Evolutionary conservation across 2,113 vertebrate species (phyloP).

Genomic region (Seriola quinqueradiata): DNA sequence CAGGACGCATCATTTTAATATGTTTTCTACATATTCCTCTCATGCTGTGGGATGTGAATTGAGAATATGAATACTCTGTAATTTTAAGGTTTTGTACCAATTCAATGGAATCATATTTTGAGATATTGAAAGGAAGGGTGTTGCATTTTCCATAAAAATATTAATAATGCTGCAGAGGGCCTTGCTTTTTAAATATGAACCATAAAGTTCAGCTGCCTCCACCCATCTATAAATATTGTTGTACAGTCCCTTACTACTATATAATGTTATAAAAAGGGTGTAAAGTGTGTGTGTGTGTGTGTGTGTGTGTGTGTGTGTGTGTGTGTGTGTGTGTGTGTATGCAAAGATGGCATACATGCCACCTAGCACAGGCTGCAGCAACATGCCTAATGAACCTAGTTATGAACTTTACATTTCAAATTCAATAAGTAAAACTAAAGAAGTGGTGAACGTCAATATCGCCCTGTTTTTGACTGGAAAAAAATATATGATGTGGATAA

Average conservation of each 20-base stretch:
- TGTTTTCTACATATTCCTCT: neutral
- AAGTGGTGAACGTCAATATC: neutral
- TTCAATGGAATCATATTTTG: neutral
- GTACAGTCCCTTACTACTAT: neutral
- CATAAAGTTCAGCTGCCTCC: neutral
- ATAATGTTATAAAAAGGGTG: neutral
- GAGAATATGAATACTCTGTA: neutral
- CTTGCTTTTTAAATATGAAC: neutral
- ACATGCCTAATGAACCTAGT: neutral
- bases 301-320: neutral
- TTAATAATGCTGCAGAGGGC: neutral
- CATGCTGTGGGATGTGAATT: neutral
- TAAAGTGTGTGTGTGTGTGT: neutral
- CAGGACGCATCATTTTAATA: neutral
- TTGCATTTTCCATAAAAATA: neutral
- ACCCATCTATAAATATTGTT: neutral
- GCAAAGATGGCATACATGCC: neutral
- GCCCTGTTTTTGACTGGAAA: neutral
- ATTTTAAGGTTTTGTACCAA: neutral
- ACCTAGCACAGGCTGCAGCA: neutral
- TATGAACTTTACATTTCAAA: neutral
- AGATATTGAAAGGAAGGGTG: neutral
- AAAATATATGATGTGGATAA: conserved; percentile 9
- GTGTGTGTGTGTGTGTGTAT: neutral
- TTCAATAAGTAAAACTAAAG: neutral